Evolutionary conservation across 2,888 invertebrate genomes (phyloP), one percentile per base, ranked within the genome.

Genomic region (Erebia aethiops): DNA sequence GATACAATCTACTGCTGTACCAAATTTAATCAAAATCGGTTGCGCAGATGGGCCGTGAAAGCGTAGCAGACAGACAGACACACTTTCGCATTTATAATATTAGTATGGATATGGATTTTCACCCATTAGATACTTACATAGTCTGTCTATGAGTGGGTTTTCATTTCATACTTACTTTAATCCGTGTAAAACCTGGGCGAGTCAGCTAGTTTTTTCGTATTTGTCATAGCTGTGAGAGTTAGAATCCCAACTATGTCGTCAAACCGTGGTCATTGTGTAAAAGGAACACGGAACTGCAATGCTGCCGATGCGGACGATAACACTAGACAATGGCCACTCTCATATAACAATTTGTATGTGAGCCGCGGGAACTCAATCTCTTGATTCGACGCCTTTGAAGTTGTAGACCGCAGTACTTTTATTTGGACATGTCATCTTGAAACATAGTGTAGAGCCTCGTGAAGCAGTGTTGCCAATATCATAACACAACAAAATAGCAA

Each of bases 301-400:
- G 69, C 71, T 72, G 66, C 68, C 77, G 75, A 81, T 80, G 78
- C 71, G 68, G 61, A 69, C 73, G 88, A 89, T 89, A 88, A 81
- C 69, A 52, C 0, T 16, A 73, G 80, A 91, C 91, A 92, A 91
- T 89, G 76, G 85, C 63, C 78, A 77, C 79, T 90, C 86, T 80
- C 87, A 83, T 87, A 87, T 81, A 89, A 87, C 88, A 90, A 91
- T 90, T 91, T 89, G 89, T 90, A 87, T 86, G 86, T 82, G 83
- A 86, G 84, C 82, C 87, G 85, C 87, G 91, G 88, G 90, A 90
- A 89, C 82, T 76, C 79, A 80, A 85, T 85, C 82, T 85, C 82
- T 85, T 87, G 76, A 81, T 85, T 85, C 81, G 85, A 86, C 83
- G 77, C 57, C 13, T 71, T 14, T 41, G 21, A 18, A 51, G 60